Base-by-base conservation (phyloP, 2,113 vertebrate species). In the Poeciliopsis retropinna region DNA sequence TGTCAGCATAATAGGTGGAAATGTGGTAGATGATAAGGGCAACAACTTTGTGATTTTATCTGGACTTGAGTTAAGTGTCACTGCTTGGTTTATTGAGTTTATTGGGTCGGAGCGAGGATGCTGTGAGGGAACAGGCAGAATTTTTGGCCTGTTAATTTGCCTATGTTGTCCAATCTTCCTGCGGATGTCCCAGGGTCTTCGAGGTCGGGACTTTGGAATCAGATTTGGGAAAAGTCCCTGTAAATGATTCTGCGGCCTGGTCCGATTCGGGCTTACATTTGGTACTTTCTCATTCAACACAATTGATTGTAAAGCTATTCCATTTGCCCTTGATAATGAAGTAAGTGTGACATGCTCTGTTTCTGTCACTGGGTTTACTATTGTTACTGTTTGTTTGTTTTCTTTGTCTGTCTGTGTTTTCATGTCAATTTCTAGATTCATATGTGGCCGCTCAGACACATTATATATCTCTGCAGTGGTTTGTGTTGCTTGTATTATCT, bases 101-200 rank as follows among this genome's bases (percentile, higher is more conserved):
- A 31, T 15, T 73, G 79, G 71, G 30, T 77, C 74, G 86, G 80
- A 79, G 2, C 72, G 34, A 85, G 83, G 84, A 77, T 2, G 81
- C 1, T 83, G 32, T 64, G 82, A 60, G 60, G 82, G 86, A 39
- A 90, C 75, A 70, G 84, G 90, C 61, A 65, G 90, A 17, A 51
- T 72, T 39, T 94, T 92, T 14, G 92, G 69, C 83, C 93, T 94
- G 79, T 94, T 94, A 28, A 91, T 84, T 72, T 95, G 94, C 75
- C 93, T 94, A 75, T 94, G 94, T 3, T 95, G 95, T 2, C 93
- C 91, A 25, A 93, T 88, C 80, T 94, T 94, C 73, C 88, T 95
- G 29, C 95, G 94, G 41, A 94, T 62, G 84, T 92, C 90, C 64
- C 89, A 92, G 15, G 90, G 87, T 44, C 72, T 90, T 83, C 91